Evolutionary conservation across 2,888 invertebrate genomes (phyloP).

Genomic region (Gisinianus flammeolus): DNA sequence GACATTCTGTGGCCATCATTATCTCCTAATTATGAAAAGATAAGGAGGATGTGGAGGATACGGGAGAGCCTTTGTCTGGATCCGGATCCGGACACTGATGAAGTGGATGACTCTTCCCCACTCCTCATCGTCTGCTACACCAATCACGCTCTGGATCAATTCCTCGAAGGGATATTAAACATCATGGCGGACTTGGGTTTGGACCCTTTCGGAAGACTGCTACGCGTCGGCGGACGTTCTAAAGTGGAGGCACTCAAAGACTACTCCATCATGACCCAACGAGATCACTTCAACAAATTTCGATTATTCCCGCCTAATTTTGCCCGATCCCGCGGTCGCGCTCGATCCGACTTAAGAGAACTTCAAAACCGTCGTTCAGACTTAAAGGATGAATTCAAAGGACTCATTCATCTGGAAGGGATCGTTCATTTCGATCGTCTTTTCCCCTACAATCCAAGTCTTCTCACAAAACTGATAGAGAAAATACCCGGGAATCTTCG

Average conservation of each 20-base stretch:
- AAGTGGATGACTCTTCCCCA: slow-evolving; percentile 66
- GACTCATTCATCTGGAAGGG: background rate
- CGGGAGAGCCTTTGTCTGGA: background rate
- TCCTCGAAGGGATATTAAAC: slow-evolving; percentile 72
- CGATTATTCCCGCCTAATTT: background rate
- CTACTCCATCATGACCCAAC: background rate
- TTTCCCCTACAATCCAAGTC: too few species aligned
- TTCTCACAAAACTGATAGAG: background rate
- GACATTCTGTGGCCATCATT: slow-evolving; percentile 61
- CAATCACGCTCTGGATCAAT: slow-evolving; percentile 86
- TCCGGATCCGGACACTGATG: background rate
- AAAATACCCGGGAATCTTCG: background rate
- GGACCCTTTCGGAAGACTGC: slow-evolving; percentile 66
- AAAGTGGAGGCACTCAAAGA: slow-evolving; percentile 64
- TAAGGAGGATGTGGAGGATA: background rate
- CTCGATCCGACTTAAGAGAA: background rate
- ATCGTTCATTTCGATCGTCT: background rate
- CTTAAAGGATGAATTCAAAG: background rate
- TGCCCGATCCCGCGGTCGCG: background rate
- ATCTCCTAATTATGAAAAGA: too few species aligned
- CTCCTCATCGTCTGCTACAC: slow-evolving; percentile 82
- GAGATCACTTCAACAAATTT: background rate
- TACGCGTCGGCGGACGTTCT: slow-evolving; percentile 75
- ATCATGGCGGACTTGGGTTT: slow-evolving; percentile 56
- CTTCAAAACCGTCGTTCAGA: background rate